A percentile compares a stretch with the other conserved stretches of the same genome.
phyloP scores from a whole-genome alignment of 2,113 vertebrate genomes.

The Megatriorchis doriae region DNA sequence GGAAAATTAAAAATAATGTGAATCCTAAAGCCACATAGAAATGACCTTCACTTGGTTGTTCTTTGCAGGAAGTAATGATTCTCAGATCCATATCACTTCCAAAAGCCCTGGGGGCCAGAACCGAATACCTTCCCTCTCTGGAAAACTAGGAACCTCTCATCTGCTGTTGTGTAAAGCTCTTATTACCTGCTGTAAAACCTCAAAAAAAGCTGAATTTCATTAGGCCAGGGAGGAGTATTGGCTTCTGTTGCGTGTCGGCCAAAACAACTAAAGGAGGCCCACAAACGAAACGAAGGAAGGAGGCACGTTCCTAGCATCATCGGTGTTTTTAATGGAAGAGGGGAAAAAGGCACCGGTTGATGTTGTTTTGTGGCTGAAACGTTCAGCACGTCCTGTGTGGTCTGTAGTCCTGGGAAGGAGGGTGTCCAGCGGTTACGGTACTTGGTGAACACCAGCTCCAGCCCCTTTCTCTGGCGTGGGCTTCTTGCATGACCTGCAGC shows the following conservation, averaged over 20 bases:
- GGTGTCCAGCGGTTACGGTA: background rate
- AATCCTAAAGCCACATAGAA: background rate
- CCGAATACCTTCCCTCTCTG: background rate
- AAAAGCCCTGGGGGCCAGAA: background rate
- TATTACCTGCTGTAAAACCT: background rate
- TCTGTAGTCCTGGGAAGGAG: background rate
- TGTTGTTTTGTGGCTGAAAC: background rate
- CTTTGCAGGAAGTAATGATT: background rate
- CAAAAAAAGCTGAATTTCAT: background rate
- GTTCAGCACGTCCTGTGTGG: background rate
- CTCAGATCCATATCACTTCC: slow-evolving; percentile 12
- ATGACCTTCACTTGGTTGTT: slow-evolving; percentile 18
- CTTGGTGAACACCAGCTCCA: background rate
- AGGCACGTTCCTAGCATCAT: background rate
- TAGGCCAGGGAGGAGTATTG: background rate
- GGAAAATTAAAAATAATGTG: slow-evolving; percentile 1
- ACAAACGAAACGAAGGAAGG: background rate
- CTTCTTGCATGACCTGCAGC: background rate
- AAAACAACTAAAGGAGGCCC: background rate
- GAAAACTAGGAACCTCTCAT: background rate
- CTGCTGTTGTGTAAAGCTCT: background rate
- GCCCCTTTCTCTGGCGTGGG: background rate
- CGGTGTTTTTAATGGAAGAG: background rate
- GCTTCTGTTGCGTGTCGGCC: background rate
- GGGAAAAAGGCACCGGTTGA: background rate